Conservation (phyloP, 2,797 vertebrate species). For the Lateolabrax maculatus region DNA sequence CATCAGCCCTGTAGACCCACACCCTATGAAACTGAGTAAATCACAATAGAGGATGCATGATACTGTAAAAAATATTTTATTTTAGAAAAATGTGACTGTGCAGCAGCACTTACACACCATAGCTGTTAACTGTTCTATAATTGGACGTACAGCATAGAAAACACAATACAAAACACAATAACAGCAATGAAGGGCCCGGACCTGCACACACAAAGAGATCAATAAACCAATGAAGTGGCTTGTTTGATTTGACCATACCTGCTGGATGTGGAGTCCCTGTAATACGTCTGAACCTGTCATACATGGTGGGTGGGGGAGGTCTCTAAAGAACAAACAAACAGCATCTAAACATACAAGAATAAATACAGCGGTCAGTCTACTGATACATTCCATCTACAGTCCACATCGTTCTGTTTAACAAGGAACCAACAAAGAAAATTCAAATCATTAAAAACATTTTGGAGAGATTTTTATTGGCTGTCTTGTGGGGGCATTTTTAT, state of each 20-base stretch:
- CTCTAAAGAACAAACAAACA: conserved; percentile 2
- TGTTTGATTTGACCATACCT: too few relatives aligned
- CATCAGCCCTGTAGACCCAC: not conserved
- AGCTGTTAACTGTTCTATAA: not conserved
- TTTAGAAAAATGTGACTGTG: conserved; percentile 59
- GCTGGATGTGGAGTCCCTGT: not conserved
- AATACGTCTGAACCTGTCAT: too few relatives aligned
- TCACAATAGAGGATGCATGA: not conserved
- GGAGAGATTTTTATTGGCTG: not conserved
- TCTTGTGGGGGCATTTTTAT: not conserved
- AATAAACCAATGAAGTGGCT: too few relatives aligned
- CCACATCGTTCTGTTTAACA: not conserved
- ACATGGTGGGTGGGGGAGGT: not conserved
- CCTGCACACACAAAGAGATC: too few relatives aligned
- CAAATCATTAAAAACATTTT: not conserved
- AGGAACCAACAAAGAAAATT: not conserved
- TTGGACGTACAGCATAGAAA: conserved; percentile 41
- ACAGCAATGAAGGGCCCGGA: too few relatives aligned
- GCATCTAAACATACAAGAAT: not conserved
- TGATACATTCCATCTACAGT: not conserved
- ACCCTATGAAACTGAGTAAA: too few relatives aligned
- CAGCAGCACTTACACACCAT: conserved; percentile 12
- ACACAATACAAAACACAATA: conserved; percentile 54
- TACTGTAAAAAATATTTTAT: conserved; percentile 62
- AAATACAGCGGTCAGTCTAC: conserved; percentile 2